phyloP scores from a whole-genome alignment of 2,797 vertebrate species.

The Synaphobranchus kaupii region DNA sequence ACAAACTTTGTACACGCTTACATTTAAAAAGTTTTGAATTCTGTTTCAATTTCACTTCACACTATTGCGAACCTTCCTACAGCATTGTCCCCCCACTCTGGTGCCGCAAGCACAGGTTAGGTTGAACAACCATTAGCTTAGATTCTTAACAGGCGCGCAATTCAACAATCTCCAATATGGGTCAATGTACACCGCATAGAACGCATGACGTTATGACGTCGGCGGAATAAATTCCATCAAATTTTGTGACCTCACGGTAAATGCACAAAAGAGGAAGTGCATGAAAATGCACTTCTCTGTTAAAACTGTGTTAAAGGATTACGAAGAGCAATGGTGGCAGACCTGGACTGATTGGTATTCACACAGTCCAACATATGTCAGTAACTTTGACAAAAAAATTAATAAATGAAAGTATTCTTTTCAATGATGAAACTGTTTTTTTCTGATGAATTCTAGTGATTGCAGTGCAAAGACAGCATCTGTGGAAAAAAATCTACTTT shows the following conservation, averaged over 20 bases:
- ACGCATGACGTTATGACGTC: background rate
- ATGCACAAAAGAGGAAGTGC: background rate
- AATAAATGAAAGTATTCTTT: background rate
- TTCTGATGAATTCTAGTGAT: background rate
- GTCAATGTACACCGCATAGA: background rate
- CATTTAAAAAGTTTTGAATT: background rate
- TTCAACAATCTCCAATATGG: background rate
- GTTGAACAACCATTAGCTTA: background rate
- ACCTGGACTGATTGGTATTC: background rate
- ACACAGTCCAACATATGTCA: background rate
- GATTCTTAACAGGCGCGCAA: background rate
- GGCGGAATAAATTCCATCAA: background rate
- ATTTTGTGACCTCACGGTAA: background rate
- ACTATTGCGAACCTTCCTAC: background rate
- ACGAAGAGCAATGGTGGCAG: background rate
- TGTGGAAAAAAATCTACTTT: too few relatives aligned
- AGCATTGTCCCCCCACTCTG: background rate
- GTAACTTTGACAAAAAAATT: background rate
- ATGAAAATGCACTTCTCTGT: background rate
- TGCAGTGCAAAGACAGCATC: background rate
- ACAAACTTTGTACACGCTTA: background rate
- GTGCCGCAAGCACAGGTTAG: background rate
- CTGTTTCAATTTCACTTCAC: background rate
- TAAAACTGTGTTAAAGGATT: background rate
- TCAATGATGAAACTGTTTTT: background rate